Evolutionary conservation across 2,797 vertebrate species (phyloP), one percentile per base, ranked within the genome.

Genomic region (Sebastes oblongus): DNA sequence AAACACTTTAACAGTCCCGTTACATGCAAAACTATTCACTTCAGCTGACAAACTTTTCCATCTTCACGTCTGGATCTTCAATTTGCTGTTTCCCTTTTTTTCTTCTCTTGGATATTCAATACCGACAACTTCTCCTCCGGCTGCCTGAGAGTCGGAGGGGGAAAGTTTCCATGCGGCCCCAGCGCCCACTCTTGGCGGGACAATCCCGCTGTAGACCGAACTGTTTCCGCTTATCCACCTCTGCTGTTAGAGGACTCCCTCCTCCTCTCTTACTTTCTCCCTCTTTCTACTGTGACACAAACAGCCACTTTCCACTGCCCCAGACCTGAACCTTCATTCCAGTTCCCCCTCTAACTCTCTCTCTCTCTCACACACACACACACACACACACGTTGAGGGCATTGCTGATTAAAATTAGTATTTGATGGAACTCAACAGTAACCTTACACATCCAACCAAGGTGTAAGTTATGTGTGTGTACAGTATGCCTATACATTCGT

Each of bases 31-130:
- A 91, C 87, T 89, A 90, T 92, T 92, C 78, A 81, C 86, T 92
- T 92, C 67, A 93, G 75, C 91, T 91, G 88, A 93, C 92, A 91
- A 90, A 86, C 89, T 90, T 94, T 95, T 95, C 94, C 93, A 91
- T 94, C 89, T 93, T 93, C 88, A 87, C n/a, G 92, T 95, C 95
- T 95, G 94, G 93, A 95, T 93, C 91, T 93, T 94, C 88, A 92
- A 92, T 95, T 94, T 91, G 92, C 91, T 79, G 73, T 90, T 95
- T 93, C 86, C 90, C 67, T 91, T 86, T 93, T 66, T 90, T 90
- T 89, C 70, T 85, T 92, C 83, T 85, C 77, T 18, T 67, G 84
- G 95, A 95, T 91, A 96, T 95, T 94, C 91, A 94, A 95, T 92
- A 95, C 90, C 75, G 60, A 82, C 87, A 77, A 61, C 85, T 80